phyloP scores from a whole-genome alignment of 2,113 vertebrate species.

The Pyxicephalus adspersus region DNA sequence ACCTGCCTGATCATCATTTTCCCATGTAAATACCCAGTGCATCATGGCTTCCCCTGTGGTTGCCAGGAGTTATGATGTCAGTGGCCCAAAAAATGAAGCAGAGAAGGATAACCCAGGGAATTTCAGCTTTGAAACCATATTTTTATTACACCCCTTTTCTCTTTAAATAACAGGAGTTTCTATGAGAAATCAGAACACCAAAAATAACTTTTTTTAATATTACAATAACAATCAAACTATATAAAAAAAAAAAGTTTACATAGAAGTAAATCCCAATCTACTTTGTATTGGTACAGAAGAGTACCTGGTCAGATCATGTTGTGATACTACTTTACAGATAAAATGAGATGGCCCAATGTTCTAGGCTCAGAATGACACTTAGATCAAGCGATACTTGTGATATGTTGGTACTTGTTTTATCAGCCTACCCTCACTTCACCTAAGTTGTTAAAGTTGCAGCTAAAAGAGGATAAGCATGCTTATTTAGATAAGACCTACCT shows the following conservation, averaged over 20 bases:
- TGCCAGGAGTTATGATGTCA: too few relatives aligned
- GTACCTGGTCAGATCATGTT: slow-evolving; percentile 12
- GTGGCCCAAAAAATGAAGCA: too few relatives aligned
- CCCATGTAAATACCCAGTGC: too few relatives aligned
- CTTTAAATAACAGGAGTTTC: too few relatives aligned
- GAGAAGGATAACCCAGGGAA: too few relatives aligned
- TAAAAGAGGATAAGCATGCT: slow-evolving; percentile 30
- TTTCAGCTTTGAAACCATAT: too few relatives aligned
- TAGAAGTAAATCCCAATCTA: neutral
- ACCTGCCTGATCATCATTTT: too few relatives aligned
- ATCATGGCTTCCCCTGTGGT: too few relatives aligned
- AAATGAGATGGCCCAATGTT: slow-evolving; percentile 43
- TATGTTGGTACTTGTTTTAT: slow-evolving; percentile 14
- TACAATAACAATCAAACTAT: too few relatives aligned
- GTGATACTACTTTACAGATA: neutral
- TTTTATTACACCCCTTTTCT: too few relatives aligned
- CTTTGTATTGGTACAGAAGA: neutral
- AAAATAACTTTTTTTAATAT: too few relatives aligned
- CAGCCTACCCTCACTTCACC: slow-evolving; percentile 10
- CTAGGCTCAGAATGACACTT: neutral
- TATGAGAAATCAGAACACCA: too few relatives aligned
- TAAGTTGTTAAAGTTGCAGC: neutral
- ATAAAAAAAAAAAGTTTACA: neutral
- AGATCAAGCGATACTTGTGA: slow-evolving; percentile 13
- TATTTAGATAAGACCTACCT: slow-evolving; percentile 45